Evolutionary conservation across 2,113 vertebrate genomes (phyloP), one percentile per base, ranked within the genome.

Genomic region (Rhea americana): DNA sequence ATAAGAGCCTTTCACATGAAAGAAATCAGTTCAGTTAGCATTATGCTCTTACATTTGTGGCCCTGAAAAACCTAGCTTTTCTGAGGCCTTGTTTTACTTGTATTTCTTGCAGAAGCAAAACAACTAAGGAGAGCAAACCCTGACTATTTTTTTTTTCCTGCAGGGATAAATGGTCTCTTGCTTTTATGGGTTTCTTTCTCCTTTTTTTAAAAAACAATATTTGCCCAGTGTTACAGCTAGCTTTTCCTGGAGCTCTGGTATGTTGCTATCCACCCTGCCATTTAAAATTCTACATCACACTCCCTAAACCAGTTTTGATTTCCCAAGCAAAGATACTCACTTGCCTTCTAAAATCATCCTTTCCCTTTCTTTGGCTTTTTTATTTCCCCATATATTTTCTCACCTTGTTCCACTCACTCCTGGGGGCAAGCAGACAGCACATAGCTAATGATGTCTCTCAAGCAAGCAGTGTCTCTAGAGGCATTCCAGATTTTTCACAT

Each of bases 301-400:
- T 93, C 59, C 30, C 3, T 0, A 94, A 93, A 90, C 55, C 83
- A 85, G 83, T 76, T 81, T 90, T 22, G 1, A 84, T 90, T 95
- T 94, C 81, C 90, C 59, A 89, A 75, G 35, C 66, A 45, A 80
- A 88, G 91, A 81, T 30, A 72, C 66, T 78, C 20, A 15, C 61
- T 90, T 63, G 66, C 61, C 77, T 93, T 87, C 80, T 85, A 87
- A 93, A 90, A 73, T 50, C 71, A 72, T 30, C 7, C 20, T 90
- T 76, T 74, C 84, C 62, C 37, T 91, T 93, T 76, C 37, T 62
- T 55, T 89, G 71, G 37, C 48, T 90, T 74, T 90, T 96, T 91
- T 87, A 94, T 96, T 94, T 91, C 71, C 70, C 86, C 91, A 89
- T 66, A 17, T 88, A 87, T 91, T 94, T 94, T 95, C 81, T 90